These are phyloP conservation scores for Orussus abietinus DNA, from an alignment of 1,140 invertebrate genomes.

Conservation along the genomic window DNA sequence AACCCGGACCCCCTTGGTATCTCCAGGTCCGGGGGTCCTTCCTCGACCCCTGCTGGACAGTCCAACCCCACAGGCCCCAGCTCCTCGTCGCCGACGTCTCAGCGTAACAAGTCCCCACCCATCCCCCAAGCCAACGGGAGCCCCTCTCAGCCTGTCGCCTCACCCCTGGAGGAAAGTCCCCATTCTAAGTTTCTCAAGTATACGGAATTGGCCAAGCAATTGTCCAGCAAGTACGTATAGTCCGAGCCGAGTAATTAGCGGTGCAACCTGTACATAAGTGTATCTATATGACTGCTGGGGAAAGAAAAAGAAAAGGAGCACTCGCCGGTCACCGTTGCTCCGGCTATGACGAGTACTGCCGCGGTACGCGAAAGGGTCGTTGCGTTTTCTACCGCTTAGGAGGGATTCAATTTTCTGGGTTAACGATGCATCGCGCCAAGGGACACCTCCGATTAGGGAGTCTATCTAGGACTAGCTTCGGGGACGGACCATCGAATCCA, in stretches of 20 bases:
- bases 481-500: too few species aligned
- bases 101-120: slow-evolving; percentile 54
- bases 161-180: slow-evolving; percentile 80
- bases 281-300: slow-evolving; percentile 44
- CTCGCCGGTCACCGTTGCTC: too few species aligned
- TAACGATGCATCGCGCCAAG: too few species aligned
- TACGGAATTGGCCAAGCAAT: slow-evolving; percentile 91
- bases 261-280: slow-evolving; percentile 54
- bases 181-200: slow-evolving; percentile 97
- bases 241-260: slow-evolving; percentile 53
- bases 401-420: too few species aligned
- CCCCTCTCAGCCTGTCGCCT: slow-evolving; percentile 45
- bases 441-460: too few species aligned
- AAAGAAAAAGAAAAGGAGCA: too few species aligned
- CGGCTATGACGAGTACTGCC: neutral
- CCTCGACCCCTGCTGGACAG: slow-evolving; percentile 46
- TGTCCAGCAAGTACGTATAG: slow-evolving; percentile 93
- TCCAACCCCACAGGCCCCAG: slow-evolving; percentile 25
- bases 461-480: too few species aligned
- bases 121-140: slow-evolving; percentile 54
- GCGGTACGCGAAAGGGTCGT: neutral
- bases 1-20: slow-evolving; percentile 68
- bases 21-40: slow-evolving; percentile 55
- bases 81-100: slow-evolving; percentile 40
- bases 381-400: too few species aligned